A percentile compares a stretch with the other conserved stretches of the same genome.
These are phyloP conservation scores for Gymnocephalus cernua DNA, from an alignment of 2,113 vertebrate species.

Conservation along the genomic window DNA sequence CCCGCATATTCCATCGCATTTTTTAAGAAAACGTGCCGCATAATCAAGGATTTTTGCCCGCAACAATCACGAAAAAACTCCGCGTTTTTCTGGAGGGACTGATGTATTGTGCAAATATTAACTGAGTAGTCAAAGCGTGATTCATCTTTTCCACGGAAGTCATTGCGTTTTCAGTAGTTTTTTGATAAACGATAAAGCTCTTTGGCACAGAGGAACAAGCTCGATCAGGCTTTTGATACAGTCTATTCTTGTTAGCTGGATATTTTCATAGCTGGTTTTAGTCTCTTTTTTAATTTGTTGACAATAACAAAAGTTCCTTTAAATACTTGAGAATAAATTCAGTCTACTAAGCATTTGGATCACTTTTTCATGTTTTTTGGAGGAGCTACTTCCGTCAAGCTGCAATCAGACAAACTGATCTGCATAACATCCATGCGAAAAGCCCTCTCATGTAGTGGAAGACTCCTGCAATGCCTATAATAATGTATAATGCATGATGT, in stretches of 20 bases:
- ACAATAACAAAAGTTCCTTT: not conserved
- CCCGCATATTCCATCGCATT: too few species aligned
- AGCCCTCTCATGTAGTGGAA: not conserved
- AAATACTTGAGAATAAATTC: not conserved
- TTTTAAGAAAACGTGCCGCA: too few species aligned
- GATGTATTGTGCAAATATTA: constrained; percentile 12
- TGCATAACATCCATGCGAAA: not conserved
- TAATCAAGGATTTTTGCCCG: too few species aligned
- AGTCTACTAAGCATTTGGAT: not conserved
- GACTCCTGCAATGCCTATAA: not conserved
- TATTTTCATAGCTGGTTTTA: not conserved
- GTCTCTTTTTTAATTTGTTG: not conserved
- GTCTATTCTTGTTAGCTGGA: not conserved
- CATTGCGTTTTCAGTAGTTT: constrained; percentile 19
- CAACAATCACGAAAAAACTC: too few species aligned
- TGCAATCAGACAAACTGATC: not conserved
- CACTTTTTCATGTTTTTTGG: not conserved
- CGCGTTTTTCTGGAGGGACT: too few species aligned
- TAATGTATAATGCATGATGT: constrained; percentile 25
- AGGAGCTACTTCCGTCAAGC: not conserved
- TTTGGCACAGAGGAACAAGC: constrained; percentile 5
- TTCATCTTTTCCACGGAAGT: constrained; percentile 5
- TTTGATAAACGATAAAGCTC: not conserved
- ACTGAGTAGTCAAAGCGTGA: constrained; percentile 16
- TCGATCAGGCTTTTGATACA: not conserved